These are phyloP conservation scores for Tricholauxania praeusta DNA, from an alignment of 2,888 invertebrate species.

Conservation along the genomic window DNA sequence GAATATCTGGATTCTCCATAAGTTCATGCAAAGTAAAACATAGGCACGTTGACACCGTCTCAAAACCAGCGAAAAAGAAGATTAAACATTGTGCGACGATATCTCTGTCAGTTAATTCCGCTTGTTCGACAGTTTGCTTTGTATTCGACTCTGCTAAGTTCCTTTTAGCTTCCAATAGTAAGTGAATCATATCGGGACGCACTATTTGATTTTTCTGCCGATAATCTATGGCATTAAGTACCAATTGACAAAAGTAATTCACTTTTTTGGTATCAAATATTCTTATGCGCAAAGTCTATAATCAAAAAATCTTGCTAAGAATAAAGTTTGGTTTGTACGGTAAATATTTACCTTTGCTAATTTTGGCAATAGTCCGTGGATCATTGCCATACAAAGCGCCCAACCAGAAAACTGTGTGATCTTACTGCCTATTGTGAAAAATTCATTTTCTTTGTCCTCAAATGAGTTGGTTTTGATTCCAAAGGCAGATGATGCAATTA, in stretches of 20 bases:
- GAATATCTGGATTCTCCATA: slow-evolving; percentile 71
- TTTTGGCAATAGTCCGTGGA: slow-evolving; percentile 40
- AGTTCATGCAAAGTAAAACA: slow-evolving; percentile 71
- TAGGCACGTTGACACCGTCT: slow-evolving; percentile 66
- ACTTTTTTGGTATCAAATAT: slow-evolving; percentile 48
- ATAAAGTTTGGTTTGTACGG: background rate
- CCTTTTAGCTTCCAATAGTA: slow-evolving; percentile 70
- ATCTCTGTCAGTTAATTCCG: slow-evolving; percentile 67
- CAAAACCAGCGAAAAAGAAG: slow-evolving; percentile 72
- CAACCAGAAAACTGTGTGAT: slow-evolving; percentile 61
- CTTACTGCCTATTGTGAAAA: slow-evolving; percentile 70
- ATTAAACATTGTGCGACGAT: slow-evolving; percentile 71
- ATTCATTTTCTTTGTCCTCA: slow-evolving; percentile 69
- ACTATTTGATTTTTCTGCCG: slow-evolving; percentile 65
- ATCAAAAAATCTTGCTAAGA: background rate
- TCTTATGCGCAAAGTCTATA: slow-evolving; percentile 34
- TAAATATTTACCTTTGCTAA: slow-evolving; percentile 52
- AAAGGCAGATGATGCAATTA: slow-evolving; percentile 68
- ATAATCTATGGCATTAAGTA: slow-evolving; percentile 65
- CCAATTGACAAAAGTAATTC: slow-evolving; percentile 64
- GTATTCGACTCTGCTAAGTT: slow-evolving; percentile 49
- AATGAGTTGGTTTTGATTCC: slow-evolving; percentile 71
- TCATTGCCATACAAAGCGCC: slow-evolving; percentile 44
- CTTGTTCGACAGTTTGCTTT: slow-evolving; percentile 40
- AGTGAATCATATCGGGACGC: slow-evolving; percentile 71